Evolutionary conservation across 2,888 invertebrate genomes (phyloP).

Genomic region (Eilema griseolum): DNA sequence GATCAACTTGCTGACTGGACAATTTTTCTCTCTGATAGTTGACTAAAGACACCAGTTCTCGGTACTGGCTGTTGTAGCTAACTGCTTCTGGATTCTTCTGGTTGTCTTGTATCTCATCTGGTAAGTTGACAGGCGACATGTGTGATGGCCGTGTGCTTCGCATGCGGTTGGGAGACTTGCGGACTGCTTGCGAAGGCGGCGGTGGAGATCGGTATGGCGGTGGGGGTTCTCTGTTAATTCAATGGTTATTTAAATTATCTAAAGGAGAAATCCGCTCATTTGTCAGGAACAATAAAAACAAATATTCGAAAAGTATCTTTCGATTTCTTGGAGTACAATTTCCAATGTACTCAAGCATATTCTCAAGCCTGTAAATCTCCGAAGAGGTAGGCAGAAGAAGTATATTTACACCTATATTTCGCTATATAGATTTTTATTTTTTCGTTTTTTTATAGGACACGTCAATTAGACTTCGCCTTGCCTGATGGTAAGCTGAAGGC

Average conservation of each 20-base stretch:
- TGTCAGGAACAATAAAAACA: no score
- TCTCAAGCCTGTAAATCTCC: no score
- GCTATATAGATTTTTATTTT: no score
- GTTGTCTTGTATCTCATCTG: conserved; percentile 66
- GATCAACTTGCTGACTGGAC: conserved; percentile 95
- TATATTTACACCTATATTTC: no score
- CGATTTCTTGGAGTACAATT: no score
- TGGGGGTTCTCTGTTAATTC: conserved; percentile 76
- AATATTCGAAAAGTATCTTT: no score
- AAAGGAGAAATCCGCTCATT: neutral
- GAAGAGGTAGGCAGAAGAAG: no score
- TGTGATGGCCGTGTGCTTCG: conserved; percentile 69
- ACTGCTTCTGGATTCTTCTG: conserved; percentile 87
- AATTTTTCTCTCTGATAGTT: conserved; percentile 97
- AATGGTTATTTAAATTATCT: neutral
- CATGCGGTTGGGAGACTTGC: conserved; percentile 78
- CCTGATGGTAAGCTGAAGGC: no score
- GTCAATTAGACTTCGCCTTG: no score
- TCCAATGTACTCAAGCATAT: no score
- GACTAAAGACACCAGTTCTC: conserved; percentile 94
- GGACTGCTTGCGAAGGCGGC: conserved; percentile 73
- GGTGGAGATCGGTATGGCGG: conserved; percentile 85
- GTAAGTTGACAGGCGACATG: conserved; percentile 79
- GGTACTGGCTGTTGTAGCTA: conserved; percentile 91
- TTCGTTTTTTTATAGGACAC: no score